phyloP scores from a whole-genome alignment of 92 coral and sea anemone species.

The Epizoanthus fatuus region DNA sequence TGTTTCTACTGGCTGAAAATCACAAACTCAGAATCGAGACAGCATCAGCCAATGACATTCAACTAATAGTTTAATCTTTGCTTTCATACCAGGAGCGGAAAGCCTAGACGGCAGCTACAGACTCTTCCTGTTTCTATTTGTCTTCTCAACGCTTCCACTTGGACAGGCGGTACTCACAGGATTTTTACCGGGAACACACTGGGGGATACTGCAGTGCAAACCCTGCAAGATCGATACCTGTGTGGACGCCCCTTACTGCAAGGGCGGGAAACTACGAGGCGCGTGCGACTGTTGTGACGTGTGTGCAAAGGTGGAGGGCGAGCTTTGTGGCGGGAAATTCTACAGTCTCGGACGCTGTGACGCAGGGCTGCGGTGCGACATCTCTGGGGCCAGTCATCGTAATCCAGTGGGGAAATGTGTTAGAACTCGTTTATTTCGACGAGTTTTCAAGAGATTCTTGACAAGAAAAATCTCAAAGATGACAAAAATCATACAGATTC shows the following conservation, averaged over 20 bases:
- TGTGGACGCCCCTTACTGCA: conserved; percentile 50
- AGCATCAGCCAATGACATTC: too few relatives aligned
- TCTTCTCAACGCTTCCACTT: neutral
- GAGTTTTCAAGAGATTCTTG: neutral
- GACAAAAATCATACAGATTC: too few relatives aligned
- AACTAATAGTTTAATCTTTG: too few relatives aligned
- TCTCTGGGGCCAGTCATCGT: conserved; percentile 35
- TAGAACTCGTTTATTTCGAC: neutral
- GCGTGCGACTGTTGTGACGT: conserved; percentile 73
- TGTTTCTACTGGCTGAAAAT: too few relatives aligned
- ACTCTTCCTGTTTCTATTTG: neutral
- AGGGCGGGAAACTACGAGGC: conserved; percentile 65
- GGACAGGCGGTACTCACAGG: neutral
- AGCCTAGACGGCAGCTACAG: neutral
- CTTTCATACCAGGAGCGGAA: neutral
- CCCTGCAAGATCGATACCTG: conserved; percentile 43
- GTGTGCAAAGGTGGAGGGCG: conserved; percentile 69
- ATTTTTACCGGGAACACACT: neutral
- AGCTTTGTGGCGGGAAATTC: conserved; percentile 69
- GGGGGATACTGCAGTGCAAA: conserved; percentile 30
- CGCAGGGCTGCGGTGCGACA: conserved; percentile 51
- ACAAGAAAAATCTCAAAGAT: neutral
- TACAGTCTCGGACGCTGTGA: conserved; percentile 67
- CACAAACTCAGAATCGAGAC: too few relatives aligned
- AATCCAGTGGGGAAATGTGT: conserved; percentile 65